Percentiles rank a stretch among this genome's conserved stretches.
These are phyloP conservation scores for Otocyon megalotis DNA, from an alignment of 2,113 vertebrate species.

Conservation along the genomic window DNA sequence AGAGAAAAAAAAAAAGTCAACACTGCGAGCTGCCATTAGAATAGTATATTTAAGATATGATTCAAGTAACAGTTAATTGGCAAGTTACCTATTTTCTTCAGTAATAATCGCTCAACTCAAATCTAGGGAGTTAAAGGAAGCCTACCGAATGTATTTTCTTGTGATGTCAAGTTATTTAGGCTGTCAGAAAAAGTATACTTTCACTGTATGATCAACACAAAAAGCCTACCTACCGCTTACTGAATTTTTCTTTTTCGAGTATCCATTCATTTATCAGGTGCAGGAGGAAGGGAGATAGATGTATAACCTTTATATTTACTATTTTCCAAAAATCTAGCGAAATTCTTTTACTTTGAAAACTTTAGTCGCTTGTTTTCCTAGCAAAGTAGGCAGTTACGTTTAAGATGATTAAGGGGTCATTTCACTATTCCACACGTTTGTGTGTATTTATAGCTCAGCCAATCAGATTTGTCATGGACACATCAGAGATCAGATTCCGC, in stretches of 20 bases:
- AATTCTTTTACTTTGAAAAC: background rate
- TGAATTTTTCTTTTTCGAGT: slow-evolving; percentile 8
- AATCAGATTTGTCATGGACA: background rate
- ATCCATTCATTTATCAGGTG: background rate
- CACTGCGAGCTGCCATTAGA: background rate
- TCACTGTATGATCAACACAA: background rate
- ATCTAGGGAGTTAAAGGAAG: background rate
- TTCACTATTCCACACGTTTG: background rate
- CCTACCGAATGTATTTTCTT: background rate
- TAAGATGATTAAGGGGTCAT: background rate
- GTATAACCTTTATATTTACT: background rate
- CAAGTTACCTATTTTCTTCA: background rate
- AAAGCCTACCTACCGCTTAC: background rate
- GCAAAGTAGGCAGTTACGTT: background rate
- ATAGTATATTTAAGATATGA: background rate
- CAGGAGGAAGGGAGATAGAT: background rate
- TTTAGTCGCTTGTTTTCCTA: background rate
- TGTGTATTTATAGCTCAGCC: background rate
- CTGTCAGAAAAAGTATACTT: background rate
- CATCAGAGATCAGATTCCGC: background rate
- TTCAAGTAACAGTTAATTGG: background rate
- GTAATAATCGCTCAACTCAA: background rate
- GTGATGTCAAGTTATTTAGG: slow-evolving; percentile 6
- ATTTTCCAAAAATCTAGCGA: background rate
- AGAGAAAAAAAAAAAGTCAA: background rate